These are phyloP conservation scores for Oceanodroma leucorhoa DNA, from an alignment of 2,797 vertebrate species.

Conservation along the genomic window DNA sequence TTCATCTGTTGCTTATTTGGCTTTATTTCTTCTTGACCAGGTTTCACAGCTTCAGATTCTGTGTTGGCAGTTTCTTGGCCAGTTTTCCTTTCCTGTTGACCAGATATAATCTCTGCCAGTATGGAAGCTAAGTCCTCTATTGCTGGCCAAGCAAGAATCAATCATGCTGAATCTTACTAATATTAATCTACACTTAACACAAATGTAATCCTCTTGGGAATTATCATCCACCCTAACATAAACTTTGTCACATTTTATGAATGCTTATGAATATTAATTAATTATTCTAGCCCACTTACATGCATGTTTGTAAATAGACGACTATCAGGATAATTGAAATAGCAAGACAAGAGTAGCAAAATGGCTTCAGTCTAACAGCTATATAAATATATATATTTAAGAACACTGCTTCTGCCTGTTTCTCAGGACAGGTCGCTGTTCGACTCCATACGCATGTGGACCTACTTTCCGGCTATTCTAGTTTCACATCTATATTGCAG, in stretches of 20 bases:
- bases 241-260: conserved; percentile 21
- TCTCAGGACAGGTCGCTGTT: neutral
- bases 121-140: conserved; percentile 22
- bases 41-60: conserved; percentile 57
- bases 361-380: conserved; percentile 16
- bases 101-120: conserved; percentile 60
- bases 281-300: neutral
- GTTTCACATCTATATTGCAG: conserved; percentile 13
- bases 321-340: conserved; percentile 1
- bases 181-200: neutral
- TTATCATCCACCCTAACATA: neutral
- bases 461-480: conserved; percentile 43
- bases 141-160: conserved; percentile 51
- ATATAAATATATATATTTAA: neutral
- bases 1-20: conserved; percentile 67
- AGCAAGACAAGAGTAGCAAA: neutral
- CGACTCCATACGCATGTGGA: neutral
- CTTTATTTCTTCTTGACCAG: conserved; percentile 62
- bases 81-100: conserved; percentile 60
- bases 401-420: neutral
- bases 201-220: neutral
- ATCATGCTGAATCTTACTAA: conserved; percentile 12
- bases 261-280: neutral
- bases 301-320: neutral
- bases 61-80: conserved; percentile 68